Conservation (phyloP, 2,888 invertebrate species). For the Syrphus vitripennis region DNA sequence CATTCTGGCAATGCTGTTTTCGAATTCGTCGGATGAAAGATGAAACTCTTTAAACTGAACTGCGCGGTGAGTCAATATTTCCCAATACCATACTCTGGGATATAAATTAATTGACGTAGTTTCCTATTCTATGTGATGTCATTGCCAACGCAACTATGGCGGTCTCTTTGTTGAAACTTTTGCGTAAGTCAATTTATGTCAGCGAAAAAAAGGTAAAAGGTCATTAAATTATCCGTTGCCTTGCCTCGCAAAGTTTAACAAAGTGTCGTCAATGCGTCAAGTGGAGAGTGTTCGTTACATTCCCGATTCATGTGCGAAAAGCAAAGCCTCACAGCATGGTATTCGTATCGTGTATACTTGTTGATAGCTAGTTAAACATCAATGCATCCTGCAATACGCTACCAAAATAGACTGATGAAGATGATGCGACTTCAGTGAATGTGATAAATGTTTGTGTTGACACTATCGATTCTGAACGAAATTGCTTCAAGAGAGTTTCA, state of each 20-base stretch:
- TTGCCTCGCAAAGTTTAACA: neutral
- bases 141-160: neutral
- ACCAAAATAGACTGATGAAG: constrained; percentile 12
- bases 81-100: constrained; percentile 13
- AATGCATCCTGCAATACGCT: neutral
- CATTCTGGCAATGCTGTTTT: neutral
- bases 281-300: constrained; percentile 16
- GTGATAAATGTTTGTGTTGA: constrained; percentile 52
- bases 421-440: constrained; percentile 32
- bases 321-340: neutral
- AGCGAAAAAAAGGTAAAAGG: constrained; percentile 34
- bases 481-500: constrained; percentile 28
- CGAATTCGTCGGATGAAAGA: neutral
- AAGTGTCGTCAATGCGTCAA: neutral
- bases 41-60: constrained; percentile 13
- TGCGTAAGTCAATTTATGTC: neutral
- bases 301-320: neutral
- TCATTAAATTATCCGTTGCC: constrained; percentile 44
- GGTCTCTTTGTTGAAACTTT: neutral
- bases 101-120: constrained; percentile 47
- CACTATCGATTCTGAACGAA: constrained; percentile 47
- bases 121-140: neutral
- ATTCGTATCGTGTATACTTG: constrained; percentile 16
- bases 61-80: constrained; percentile 30
- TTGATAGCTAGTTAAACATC: constrained; percentile 36